phyloP scores from a whole-genome alignment of 2,797 vertebrate species.

The Melanotaenia trifasciata region DNA sequence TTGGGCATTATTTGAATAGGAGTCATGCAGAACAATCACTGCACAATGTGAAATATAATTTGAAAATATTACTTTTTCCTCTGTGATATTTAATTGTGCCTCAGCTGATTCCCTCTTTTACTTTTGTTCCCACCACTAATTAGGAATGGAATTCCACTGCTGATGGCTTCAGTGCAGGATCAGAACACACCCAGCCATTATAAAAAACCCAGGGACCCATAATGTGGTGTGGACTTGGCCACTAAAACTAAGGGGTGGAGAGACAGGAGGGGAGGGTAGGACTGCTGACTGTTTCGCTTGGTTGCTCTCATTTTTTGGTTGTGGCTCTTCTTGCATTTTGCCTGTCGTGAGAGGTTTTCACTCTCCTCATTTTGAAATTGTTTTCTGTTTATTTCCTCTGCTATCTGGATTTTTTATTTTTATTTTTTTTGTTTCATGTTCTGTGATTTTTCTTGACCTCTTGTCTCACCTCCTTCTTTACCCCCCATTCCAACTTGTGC shows the following conservation, averaged over 20 bases:
- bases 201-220: conserved; percentile 72
- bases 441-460: conserved; percentile 32
- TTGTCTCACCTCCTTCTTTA: conserved; percentile 35
- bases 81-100: conserved; percentile 71
- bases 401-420: conserved; percentile 1
- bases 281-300: conserved; percentile 52
- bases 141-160: conserved; percentile 71
- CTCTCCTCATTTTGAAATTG: conserved; percentile 23
- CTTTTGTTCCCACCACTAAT: conserved; percentile 77
- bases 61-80: conserved; percentile 63
- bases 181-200: conserved; percentile 80
- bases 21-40: conserved; percentile 17
- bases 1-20: conserved; percentile 1
- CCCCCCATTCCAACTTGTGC: not conserved
- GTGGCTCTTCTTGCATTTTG: conserved; percentile 50
- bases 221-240: conserved; percentile 69
- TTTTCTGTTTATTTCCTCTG: conserved; percentile 51
- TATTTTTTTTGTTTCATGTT: conserved; percentile 18
- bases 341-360: conserved; percentile 52
- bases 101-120: conserved; percentile 60
- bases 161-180: conserved; percentile 70
- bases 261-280: conserved; percentile 40
- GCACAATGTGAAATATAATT: conserved; percentile 54
- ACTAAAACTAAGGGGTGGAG: conserved; percentile 64
- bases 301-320: conserved; percentile 50